Base-by-base conservation (phyloP, 2,797 vertebrate genomes). In the Hoplostethus atlanticus region DNA sequence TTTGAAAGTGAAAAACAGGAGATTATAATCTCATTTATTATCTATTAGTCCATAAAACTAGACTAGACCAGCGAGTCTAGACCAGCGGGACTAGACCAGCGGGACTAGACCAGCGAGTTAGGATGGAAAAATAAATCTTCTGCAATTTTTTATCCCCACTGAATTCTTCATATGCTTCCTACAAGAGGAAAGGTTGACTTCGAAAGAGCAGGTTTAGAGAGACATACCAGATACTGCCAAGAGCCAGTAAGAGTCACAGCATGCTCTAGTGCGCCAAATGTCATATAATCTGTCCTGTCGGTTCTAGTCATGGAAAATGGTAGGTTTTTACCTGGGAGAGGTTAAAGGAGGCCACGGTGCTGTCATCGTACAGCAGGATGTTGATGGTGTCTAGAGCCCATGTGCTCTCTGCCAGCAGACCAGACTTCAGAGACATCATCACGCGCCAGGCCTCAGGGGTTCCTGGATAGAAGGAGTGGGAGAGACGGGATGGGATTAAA, bases 391-490 rank as follows among this genome's bases (percentile, higher is more conserved):
- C 98, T 84, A 99, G 91, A 64, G 98, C 98, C 98, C 98, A 99
- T 1, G 98, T 98, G 90, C 97, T 99, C 94, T 99, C 98, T 75
- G 97, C 98, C 93, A 99, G 80, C 79, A 99, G 95, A 71, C 98
- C 98, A 51, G 98, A 99, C 91, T 99, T 99, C 68, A 99, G 95
- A 86, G 98, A 99, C 98, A 99, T 99, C 98, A 99, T 99, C 88
- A 99, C 97, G 52, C 98, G 96, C 98, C 98, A 99, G 4, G 98
- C 98, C 91, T 99, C 98, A 1, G 98, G 98, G 83, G 96, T 98
- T 88, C 98, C 98, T 99, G 70, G 52, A 77, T 73, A 57, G 40
- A 12, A 12, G 11, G 10, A 0, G 11, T 12, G 2, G 11, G 40
- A 34, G 34, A 34, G 4, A 34, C 4, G 34, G 34, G 34, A 34